These are phyloP conservation scores for Drosophila pruinosa DNA, from an alignment of 1,140 invertebrate genomes.

Conservation along the genomic window DNA sequence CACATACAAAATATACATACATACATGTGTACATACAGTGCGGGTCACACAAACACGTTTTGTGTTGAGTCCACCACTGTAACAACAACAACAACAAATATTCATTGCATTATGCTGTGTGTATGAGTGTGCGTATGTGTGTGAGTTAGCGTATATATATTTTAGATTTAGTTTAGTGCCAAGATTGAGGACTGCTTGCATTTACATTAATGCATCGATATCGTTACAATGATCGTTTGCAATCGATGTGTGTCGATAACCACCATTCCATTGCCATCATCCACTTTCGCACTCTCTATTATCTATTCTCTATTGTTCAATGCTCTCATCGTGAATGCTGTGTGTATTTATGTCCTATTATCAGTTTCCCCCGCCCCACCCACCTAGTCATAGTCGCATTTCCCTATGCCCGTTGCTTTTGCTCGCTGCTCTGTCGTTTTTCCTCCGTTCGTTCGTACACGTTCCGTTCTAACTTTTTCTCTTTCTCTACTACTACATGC, in stretches of 20 bases:
- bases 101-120: not conserved
- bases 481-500: constrained; percentile 57
- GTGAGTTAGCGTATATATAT: not conserved
- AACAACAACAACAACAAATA: constrained; percentile 7
- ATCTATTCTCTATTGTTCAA: constrained; percentile 13
- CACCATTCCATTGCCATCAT: not conserved
- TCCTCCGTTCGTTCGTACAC: not conserved
- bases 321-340: not conserved
- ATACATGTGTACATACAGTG: constrained; percentile 2
- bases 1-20: no score
- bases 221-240: not conserved
- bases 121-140: not conserved
- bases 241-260: not conserved
- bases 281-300: constrained; percentile 6
- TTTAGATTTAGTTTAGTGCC: not conserved
- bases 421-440: constrained; percentile 20
- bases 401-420: constrained; percentile 12
- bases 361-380: not conserved
- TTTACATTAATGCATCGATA: not conserved
- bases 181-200: not conserved
- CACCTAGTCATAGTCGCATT: constrained; percentile 16
- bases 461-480: constrained; percentile 46
- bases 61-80: not conserved
- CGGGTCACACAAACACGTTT: not conserved
- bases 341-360: constrained; percentile 27